Percentiles rank a stretch among this genome's conserved stretches.
Evolutionary conservation across 2,113 vertebrate genomes (phyloP).

Genomic region (Clarias magur): DNA sequence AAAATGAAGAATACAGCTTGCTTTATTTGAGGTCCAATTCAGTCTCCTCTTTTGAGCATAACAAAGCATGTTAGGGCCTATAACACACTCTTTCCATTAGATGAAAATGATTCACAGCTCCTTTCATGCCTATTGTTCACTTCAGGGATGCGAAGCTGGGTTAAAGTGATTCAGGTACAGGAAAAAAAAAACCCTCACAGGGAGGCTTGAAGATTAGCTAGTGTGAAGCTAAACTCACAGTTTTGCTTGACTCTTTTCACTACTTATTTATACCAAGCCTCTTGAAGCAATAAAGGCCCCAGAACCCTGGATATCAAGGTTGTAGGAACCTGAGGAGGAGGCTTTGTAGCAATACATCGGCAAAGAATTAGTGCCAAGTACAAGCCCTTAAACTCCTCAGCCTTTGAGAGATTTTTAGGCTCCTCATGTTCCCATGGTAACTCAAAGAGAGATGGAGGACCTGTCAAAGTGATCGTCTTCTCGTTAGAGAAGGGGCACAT

Average conservation of each 20-base stretch:
- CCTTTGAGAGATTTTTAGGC: conserved; percentile 14
- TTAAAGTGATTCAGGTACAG: conserved; percentile 38
- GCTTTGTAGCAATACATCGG: not conserved
- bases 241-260: conserved; percentile 35
- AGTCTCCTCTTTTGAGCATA: conserved; percentile 27
- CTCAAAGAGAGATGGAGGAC: conserved; percentile 18
- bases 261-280: conserved; percentile 38
- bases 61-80: conserved; percentile 44
- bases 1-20: conserved; percentile 40
- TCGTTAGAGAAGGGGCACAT: not conserved
- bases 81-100: conserved; percentile 32
- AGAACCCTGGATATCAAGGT: conserved; percentile 29
- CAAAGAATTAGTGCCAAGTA: conserved; percentile 1
- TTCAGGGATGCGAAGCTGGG: conserved; percentile 37
- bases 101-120: conserved; percentile 29
- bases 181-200: conserved; percentile 33
- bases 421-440: conserved; percentile 31
- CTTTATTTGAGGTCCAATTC: conserved; percentile 27
- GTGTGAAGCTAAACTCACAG: conserved; percentile 39
- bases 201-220: conserved; percentile 34
- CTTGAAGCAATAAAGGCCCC: conserved; percentile 24
- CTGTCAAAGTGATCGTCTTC: conserved; percentile 2
- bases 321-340: conserved; percentile 2
- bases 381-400: conserved; percentile 25
- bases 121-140: conserved; percentile 49